Percentiles rank a stretch among this genome's conserved stretches.
Conservation (phyloP, 2,888 invertebrate species). For the Nemapogon koenigi region DNA sequence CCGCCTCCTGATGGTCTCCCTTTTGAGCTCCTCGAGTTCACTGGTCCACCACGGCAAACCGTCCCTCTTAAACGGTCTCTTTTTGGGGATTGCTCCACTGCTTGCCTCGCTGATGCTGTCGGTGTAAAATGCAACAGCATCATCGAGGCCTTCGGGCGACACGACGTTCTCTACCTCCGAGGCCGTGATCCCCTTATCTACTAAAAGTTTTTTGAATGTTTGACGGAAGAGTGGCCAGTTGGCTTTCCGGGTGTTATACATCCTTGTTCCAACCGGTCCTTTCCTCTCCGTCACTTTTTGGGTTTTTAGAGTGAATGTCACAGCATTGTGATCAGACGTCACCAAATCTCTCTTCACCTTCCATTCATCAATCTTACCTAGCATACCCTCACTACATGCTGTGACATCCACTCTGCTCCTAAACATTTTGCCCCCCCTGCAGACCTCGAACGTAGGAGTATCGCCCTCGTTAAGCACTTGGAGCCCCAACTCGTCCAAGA, state of each 20-base stretch:
- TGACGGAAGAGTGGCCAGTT: conserved; percentile 10
- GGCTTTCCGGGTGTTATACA: conserved; percentile 12
- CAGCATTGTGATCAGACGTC: conserved; percentile 12
- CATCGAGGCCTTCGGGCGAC: neutral
- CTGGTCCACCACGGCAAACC: conserved; percentile 8
- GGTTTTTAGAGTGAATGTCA: conserved; percentile 2
- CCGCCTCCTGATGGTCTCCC: neutral
- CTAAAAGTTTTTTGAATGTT: neutral
- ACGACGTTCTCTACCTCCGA: conserved; percentile 1
- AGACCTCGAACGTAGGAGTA: conserved; percentile 16
- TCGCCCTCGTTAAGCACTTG: conserved; percentile 4
- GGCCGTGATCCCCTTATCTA: neutral
- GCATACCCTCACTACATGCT: conserved; percentile 14
- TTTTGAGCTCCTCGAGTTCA: conserved; percentile 8
- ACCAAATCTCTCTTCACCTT: conserved; percentile 6
- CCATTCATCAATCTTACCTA: conserved; percentile 12
- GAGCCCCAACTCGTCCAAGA: conserved; percentile 9
- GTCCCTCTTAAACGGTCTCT: conserved; percentile 6
- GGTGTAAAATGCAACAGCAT: neutral
- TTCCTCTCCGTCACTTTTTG: neutral
- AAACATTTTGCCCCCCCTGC: conserved; percentile 13
- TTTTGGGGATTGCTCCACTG: conserved; percentile 10
- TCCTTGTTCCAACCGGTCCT: conserved; percentile 1
- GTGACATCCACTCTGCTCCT: conserved; percentile 20
- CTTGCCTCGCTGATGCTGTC: conserved; percentile 11